Conservation (phyloP, 2,888 invertebrate species). For the Drosophila stalkeri region DNA sequence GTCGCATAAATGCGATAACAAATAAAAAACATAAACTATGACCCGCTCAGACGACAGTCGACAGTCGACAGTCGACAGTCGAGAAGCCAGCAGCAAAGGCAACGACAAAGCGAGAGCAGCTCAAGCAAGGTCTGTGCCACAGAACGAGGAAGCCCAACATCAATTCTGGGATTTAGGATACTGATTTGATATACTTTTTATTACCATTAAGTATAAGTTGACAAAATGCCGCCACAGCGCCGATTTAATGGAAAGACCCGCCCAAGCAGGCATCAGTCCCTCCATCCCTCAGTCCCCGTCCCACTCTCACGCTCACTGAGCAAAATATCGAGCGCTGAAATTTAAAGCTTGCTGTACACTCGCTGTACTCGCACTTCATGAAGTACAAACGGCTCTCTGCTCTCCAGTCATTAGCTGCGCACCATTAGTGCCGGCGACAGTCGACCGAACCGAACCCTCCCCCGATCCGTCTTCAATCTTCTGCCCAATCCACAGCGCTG, state of each 20-base stretch:
- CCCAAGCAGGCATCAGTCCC: background rate
- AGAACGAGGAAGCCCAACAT: conserved; percentile 71
- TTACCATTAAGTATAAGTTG: conserved; percentile 78
- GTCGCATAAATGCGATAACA: conserved; percentile 70
- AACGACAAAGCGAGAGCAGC: background rate
- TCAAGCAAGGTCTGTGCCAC: conserved; percentile 36
- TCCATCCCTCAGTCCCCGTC: background rate
- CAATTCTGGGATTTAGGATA: conserved; percentile 82
- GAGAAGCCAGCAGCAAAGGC: conserved; percentile 9
- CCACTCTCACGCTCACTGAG: background rate
- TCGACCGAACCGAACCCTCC: conserved; percentile 37
- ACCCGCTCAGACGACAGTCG: conserved; percentile 30
- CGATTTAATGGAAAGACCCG: conserved; percentile 55
- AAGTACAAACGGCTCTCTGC: conserved; percentile 42
- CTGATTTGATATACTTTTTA: conserved; percentile 84
- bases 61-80: conserved; percentile 12
- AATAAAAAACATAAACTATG: conserved; percentile 61
- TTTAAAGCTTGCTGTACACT: conserved; percentile 61
- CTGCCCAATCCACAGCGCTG: conserved; percentile 12
- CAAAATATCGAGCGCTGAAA: conserved; percentile 58
- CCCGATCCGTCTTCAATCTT: conserved; percentile 14
- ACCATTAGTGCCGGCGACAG: conserved; percentile 80
- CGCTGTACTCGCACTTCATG: conserved; percentile 29
- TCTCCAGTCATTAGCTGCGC: conserved; percentile 79
- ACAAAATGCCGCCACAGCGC: conserved; percentile 61